Percentiles rank a stretch among this genome's conserved stretches.
phyloP scores from a whole-genome alignment of 2,888 invertebrate species.

The Eristalinus aeneus region DNA sequence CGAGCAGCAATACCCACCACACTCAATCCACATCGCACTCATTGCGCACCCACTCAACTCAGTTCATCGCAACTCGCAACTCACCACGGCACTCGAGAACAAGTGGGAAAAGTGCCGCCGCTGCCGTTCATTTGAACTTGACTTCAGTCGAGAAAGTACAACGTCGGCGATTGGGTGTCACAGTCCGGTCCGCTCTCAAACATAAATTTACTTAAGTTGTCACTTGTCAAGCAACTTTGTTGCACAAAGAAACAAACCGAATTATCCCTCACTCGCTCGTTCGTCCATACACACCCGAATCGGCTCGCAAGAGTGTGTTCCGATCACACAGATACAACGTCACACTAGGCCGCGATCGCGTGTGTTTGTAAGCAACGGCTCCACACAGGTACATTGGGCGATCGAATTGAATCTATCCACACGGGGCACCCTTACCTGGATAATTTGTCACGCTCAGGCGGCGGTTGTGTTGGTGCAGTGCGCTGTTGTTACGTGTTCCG shows the following conservation, averaged over 20 bases:
- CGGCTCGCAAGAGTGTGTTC: slow-evolving; percentile 12
- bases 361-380: slow-evolving; percentile 38
- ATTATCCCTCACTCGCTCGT: neutral
- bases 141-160: slow-evolving; percentile 46
- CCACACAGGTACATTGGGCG: slow-evolving; percentile 21
- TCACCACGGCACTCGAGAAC: neutral
- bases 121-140: neutral
- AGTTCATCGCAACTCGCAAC: slow-evolving; percentile 22
- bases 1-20: neutral
- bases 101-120: neutral
- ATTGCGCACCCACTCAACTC: slow-evolving; percentile 35
- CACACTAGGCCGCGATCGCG: slow-evolving; percentile 44
- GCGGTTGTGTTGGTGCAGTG: slow-evolving; percentile 11
- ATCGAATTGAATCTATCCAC: slow-evolving; percentile 51
- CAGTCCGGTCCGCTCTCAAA: slow-evolving; percentile 1
- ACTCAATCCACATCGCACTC: neutral
- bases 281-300: neutral
- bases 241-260: neutral
- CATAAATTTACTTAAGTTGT: neutral
- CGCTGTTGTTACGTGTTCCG: slow-evolving; percentile 35
- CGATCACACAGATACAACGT: slow-evolving; percentile 25
- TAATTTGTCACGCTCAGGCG: slow-evolving; percentile 1
- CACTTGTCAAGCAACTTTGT: slow-evolving; percentile 27
- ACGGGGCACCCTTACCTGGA: slow-evolving; percentile 30
- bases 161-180: slow-evolving; percentile 13